Conservation (phyloP, 2,113 vertebrate species). For the Sapajus apella region DNA sequence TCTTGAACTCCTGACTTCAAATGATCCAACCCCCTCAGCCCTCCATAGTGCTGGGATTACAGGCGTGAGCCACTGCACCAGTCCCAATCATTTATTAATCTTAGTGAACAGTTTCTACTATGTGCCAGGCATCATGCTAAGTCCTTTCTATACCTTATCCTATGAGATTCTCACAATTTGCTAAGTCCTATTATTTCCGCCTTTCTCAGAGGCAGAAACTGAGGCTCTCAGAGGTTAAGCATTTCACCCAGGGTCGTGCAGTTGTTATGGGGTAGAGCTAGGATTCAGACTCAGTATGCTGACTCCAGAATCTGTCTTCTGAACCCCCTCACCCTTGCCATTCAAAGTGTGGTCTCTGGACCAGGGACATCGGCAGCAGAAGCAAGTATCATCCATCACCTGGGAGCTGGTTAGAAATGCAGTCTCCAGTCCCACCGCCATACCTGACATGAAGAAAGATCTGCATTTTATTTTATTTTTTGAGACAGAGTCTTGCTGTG, state of each 20-base stretch:
- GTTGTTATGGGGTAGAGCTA: not conserved
- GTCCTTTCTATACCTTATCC: not conserved
- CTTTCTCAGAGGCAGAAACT: not conserved
- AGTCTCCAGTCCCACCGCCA: not conserved
- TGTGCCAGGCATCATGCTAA: fast-evolving
- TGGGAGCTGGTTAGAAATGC: not conserved
- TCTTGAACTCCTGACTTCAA: too few species aligned
- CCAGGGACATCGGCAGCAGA: fast-evolving
- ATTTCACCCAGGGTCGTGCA: not conserved
- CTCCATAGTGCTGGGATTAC: too few species aligned
- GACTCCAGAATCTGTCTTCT: not conserved
- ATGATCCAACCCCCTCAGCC: too few species aligned
- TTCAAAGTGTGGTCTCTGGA: not conserved
- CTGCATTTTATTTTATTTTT: not conserved
- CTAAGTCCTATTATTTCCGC: fast-evolving
- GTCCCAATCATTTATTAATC: not conserved
- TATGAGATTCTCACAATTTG: not conserved
- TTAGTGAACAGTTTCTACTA: fast-evolving
- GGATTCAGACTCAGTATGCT: not conserved
- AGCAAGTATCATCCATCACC: not conserved
- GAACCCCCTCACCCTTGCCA: not conserved
- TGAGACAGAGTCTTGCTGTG: not conserved
- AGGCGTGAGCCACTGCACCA: too few species aligned
- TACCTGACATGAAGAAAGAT: not conserved
- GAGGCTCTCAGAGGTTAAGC: not conserved